Evolutionary conservation across 1,140 invertebrate genomes (phyloP).

Genomic region (Pogonognathellus flavescens): DNA sequence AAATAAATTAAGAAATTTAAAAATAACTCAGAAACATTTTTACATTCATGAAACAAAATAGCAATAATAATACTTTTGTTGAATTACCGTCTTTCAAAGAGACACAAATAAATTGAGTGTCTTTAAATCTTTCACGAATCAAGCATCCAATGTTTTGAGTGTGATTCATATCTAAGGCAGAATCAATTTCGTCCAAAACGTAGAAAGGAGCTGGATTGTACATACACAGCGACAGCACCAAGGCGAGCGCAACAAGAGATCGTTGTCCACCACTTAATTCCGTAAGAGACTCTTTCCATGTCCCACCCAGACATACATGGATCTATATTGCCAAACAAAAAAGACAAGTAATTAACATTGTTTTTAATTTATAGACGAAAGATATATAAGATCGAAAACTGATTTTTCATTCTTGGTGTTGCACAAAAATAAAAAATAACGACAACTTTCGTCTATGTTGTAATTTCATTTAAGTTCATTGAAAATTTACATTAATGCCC

Average conservation of each 20-base stretch:
- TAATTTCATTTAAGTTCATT: background rate
- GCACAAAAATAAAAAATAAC: too few relatives aligned
- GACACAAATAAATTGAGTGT: constrained; percentile 98
- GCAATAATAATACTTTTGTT: background rate
- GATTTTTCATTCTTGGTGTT: too few relatives aligned
- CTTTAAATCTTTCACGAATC: constrained; percentile 93
- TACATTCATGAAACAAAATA: background rate
- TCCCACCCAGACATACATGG: constrained; percentile 91
- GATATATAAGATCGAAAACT: too few relatives aligned
- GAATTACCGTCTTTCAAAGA: constrained; percentile 92
- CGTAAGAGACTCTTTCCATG: constrained; percentile 96
- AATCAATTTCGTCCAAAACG: constrained; percentile 99
- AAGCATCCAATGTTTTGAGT: constrained; percentile 99
- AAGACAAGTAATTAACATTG: constrained; percentile 40
- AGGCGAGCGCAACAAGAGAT: constrained; percentile 94
- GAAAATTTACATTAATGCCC: constrained; percentile 58
- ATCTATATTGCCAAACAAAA: constrained; percentile 73
- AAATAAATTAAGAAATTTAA: background rate
- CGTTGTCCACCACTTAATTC: constrained; percentile 97
- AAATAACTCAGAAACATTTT: background rate
- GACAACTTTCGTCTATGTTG: too few relatives aligned
- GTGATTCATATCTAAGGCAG: constrained; percentile 97
- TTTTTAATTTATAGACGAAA: too few relatives aligned
- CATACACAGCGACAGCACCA: constrained; percentile 95
- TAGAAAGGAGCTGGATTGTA: constrained; percentile 99